phyloP scores from a whole-genome alignment of 2,888 invertebrate genomes.

The Galerucella nymphaeae region DNA sequence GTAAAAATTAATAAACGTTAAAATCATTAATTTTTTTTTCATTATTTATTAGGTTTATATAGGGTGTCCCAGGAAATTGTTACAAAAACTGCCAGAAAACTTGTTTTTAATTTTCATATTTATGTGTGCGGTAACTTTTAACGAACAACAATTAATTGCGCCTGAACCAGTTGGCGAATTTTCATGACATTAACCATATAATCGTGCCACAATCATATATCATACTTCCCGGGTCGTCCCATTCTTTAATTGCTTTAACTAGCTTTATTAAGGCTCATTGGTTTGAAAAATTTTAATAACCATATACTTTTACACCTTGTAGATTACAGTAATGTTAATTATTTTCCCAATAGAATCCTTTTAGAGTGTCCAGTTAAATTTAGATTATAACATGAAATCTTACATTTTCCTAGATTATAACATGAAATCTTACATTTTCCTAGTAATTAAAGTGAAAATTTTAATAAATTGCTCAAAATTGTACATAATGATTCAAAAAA shows the following conservation, averaged over 20 bases:
- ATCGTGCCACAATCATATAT: constrained; percentile 7
- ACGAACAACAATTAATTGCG: constrained; percentile 1
- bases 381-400: too few relatives aligned
- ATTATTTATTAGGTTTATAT: background rate
- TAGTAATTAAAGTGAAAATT: too few relatives aligned
- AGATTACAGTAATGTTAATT: too few relatives aligned
- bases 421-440: too few relatives aligned
- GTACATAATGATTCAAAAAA: too few relatives aligned
- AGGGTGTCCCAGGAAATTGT: background rate
- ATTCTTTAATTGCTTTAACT: constrained; percentile 1
- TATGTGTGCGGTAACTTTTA: background rate
- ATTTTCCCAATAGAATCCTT: too few relatives aligned
- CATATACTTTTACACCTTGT: too few relatives aligned
- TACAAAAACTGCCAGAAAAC: too few relatives aligned
- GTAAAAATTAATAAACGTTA: background rate
- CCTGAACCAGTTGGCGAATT: background rate
- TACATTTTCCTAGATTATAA: too few relatives aligned
- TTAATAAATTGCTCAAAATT: too few relatives aligned
- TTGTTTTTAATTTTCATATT: background rate
- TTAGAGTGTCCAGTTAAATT: too few relatives aligned
- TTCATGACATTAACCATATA: background rate
- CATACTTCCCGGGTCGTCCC: background rate
- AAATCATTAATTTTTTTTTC: background rate
- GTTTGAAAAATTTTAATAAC: background rate
- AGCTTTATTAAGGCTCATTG: background rate